phyloP scores from a whole-genome alignment of 1,140 invertebrate genomes.

The Lamellibrachia luymesi region DNA sequence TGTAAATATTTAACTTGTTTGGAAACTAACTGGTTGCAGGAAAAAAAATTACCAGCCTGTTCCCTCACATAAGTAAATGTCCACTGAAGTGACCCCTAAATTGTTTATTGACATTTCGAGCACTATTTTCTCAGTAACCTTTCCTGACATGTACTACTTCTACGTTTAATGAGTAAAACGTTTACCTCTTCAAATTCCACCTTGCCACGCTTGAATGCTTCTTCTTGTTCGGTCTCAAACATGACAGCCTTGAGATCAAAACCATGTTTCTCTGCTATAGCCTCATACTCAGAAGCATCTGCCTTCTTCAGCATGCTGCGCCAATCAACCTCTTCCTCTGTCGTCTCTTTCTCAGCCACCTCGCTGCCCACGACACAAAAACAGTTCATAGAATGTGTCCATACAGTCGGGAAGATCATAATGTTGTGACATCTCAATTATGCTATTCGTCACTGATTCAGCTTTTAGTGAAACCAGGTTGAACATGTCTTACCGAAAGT shows the following conservation, averaged over 20 bases:
- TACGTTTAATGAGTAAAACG: not conserved
- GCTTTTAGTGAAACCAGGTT: too few species aligned
- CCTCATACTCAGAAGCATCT: not conserved
- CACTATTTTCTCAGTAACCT: not conserved
- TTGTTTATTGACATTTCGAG: not conserved
- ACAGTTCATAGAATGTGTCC: not conserved
- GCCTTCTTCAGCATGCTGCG: conserved; percentile 3
- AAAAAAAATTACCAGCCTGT: too few species aligned
- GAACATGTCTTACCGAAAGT: too few species aligned
- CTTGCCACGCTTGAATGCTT: not conserved
- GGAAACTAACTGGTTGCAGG: too few species aligned
- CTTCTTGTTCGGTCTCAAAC: not conserved
- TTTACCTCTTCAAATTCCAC: not conserved
- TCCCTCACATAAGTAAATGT: too few species aligned
- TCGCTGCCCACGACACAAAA: not conserved
- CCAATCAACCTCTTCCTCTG: conserved; percentile 27
- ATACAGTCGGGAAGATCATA: too few species aligned
- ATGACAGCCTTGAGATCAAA: not conserved
- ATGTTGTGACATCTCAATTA: not conserved
- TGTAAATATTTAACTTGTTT: not conserved
- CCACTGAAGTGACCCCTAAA: too few species aligned
- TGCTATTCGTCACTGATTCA: not conserved
- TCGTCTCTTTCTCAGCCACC: conserved; percentile 8
- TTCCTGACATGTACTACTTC: not conserved
- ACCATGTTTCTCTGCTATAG: not conserved